Conservation (phyloP, 2,113 vertebrate genomes). For the Tragelaphus buxtoni region DNA sequence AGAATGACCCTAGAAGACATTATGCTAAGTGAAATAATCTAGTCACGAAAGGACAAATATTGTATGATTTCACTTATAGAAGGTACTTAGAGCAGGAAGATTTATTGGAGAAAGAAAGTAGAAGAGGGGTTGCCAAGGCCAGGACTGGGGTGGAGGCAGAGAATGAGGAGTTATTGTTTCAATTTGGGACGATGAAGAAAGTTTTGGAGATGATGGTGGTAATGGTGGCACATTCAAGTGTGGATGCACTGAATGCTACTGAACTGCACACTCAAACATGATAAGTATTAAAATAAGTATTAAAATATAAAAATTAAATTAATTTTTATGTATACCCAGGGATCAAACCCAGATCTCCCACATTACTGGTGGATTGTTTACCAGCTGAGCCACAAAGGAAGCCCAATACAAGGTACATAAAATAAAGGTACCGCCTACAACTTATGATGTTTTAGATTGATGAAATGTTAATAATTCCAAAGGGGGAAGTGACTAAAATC, state of each 20-base stretch:
- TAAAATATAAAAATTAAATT: no score
- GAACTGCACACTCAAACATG: background rate
- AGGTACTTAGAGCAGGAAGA: background rate
- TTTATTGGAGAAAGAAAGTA: background rate
- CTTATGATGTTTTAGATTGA: background rate
- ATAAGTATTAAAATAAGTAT: no score
- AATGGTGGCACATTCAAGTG: background rate
- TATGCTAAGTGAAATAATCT: background rate
- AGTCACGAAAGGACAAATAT: background rate
- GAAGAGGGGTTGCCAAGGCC: background rate
- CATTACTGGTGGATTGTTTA: background rate
- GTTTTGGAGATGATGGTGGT: background rate
- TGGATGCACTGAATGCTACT: no score
- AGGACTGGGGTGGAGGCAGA: background rate
- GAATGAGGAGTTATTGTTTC: background rate
- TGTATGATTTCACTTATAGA: background rate
- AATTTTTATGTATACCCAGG: background rate
- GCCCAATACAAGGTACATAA: background rate
- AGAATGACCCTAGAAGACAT: background rate
- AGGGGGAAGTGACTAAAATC: background rate
- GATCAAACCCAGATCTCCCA: background rate
- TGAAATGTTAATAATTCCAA: background rate
- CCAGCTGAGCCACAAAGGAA: background rate
- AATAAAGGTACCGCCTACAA: background rate
- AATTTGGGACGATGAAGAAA: background rate